These are phyloP conservation scores for Pseudonaja textilis DNA, from an alignment of 2,113 vertebrate species.

Conservation along the genomic window DNA sequence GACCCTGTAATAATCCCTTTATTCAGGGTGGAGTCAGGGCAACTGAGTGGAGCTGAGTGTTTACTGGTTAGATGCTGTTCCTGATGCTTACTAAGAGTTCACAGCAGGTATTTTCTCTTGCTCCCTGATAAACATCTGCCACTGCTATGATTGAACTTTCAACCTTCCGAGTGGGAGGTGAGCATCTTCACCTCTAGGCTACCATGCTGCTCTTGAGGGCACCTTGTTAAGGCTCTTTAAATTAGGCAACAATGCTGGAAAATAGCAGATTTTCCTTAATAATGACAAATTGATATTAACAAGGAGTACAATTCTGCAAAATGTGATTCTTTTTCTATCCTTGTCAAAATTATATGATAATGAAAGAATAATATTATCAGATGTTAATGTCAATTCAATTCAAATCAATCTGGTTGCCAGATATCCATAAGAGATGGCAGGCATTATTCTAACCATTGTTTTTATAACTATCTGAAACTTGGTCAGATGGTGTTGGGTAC, in stretches of 20 bases:
- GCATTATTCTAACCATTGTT: not conserved
- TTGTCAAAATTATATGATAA: not conserved
- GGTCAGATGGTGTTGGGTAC: not conserved
- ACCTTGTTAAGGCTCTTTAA: not conserved
- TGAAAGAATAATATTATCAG: not conserved
- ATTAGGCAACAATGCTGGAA: not conserved
- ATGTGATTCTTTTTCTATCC: not conserved
- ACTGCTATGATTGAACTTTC: not conserved
- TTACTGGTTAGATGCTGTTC: not conserved
- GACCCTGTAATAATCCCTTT: not conserved
- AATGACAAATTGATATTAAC: not conserved
- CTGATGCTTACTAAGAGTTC: not conserved
- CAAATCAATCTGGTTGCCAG: fast-evolving
- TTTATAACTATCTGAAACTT: not conserved
- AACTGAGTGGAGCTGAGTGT: not conserved
- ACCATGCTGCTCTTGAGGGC: not conserved
- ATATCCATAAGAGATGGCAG: not conserved
- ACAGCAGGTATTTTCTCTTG: not conserved
- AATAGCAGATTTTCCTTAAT: not conserved
- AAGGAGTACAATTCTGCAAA: not conserved
- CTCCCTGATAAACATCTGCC: not conserved
- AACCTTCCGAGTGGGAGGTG: not conserved
- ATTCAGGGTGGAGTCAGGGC: not conserved
- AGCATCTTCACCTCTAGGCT: not conserved
- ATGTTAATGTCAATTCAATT: not conserved